Percentiles rank a stretch among this genome's conserved stretches.
phyloP scores from a whole-genome alignment of 2,113 vertebrate genomes.

The Ascaphus truei region DNA sequence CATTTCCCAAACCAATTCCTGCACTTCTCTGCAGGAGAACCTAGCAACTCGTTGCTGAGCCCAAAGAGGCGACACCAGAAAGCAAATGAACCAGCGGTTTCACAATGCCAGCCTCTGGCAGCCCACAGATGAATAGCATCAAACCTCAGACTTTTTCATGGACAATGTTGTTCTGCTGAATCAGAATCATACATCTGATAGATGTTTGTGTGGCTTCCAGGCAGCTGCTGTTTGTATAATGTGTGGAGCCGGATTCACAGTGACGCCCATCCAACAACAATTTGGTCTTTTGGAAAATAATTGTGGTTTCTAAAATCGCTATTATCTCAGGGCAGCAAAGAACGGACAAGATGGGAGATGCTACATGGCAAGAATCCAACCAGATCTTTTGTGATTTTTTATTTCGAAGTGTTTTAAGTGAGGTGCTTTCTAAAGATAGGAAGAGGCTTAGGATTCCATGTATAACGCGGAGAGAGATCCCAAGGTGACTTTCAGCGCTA shows the following conservation, averaged over 20 bases:
- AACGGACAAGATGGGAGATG: not conserved
- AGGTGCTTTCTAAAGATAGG: too few relatives aligned
- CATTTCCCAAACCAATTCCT: too few relatives aligned
- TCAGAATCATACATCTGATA: not conserved
- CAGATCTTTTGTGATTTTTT: not conserved
- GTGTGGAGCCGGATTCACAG: not conserved
- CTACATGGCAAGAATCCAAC: not conserved
- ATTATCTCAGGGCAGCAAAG: not conserved
- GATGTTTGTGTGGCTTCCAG: not conserved
- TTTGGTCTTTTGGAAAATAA: slow-evolving; percentile 10
- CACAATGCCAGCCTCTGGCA: not conserved
- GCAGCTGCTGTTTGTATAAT: slow-evolving; percentile 16
- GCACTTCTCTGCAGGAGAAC: too few relatives aligned
- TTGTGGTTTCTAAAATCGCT: not conserved
- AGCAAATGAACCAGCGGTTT: too few relatives aligned
- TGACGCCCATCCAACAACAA: slow-evolving; percentile 5
- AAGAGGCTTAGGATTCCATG: too few relatives aligned
- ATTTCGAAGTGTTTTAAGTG: too few relatives aligned
- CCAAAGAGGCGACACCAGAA: too few relatives aligned
- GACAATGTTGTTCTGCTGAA: not conserved
- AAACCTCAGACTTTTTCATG: not conserved
- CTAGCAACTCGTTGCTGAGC: too few relatives aligned
- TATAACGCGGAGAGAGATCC: too few relatives aligned
- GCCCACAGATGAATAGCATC: not conserved
- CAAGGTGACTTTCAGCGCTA: too few relatives aligned